Evolutionary conservation across 2,888 invertebrate genomes (phyloP).

Genomic region (Diplazon laetatorius): DNA sequence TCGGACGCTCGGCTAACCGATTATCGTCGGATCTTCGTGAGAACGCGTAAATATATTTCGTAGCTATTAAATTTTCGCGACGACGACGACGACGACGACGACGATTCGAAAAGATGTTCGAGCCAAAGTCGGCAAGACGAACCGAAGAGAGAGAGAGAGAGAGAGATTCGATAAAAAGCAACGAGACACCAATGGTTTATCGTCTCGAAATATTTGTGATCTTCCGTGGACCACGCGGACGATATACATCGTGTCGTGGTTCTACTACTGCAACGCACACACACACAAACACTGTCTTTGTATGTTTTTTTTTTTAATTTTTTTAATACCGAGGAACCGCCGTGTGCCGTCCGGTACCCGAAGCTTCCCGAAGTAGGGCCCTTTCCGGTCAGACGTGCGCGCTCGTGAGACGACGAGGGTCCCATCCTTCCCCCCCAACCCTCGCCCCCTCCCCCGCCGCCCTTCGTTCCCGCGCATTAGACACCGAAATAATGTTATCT

Average conservation of each 20-base stretch:
- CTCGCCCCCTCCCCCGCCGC: too few relatives aligned
- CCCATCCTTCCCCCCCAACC: too few relatives aligned
- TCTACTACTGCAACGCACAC: constrained; percentile 47
- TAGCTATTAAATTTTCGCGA: constrained; percentile 72
- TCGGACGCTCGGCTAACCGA: constrained; percentile 9
- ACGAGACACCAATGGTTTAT: constrained; percentile 35
- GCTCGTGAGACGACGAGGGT: constrained; percentile 61
- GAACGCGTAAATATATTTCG: constrained; percentile 73
- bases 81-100: constrained; percentile 59
- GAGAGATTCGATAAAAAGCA: constrained; percentile 34
- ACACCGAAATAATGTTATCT: constrained; percentile 77
- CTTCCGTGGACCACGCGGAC: constrained; percentile 21
- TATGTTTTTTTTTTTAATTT: constrained; percentile 33
- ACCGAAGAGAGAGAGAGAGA: constrained; percentile 37
- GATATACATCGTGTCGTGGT: constrained; percentile 15
- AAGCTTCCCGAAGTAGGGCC: constrained; percentile 39
- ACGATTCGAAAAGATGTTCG: too few relatives aligned
- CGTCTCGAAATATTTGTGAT: constrained; percentile 63
- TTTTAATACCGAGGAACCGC: too few relatives aligned
- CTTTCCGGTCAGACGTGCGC: constrained; percentile 47
- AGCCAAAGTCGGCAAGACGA: too few relatives aligned
- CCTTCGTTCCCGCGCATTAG: constrained; percentile 70
- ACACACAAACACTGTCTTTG: constrained; percentile 69
- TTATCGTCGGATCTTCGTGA: constrained; percentile 62
- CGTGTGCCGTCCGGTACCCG: too few relatives aligned